phyloP scores from a whole-genome alignment of 2,888 invertebrate genomes.

The Chalcosyrphus nemorum region DNA sequence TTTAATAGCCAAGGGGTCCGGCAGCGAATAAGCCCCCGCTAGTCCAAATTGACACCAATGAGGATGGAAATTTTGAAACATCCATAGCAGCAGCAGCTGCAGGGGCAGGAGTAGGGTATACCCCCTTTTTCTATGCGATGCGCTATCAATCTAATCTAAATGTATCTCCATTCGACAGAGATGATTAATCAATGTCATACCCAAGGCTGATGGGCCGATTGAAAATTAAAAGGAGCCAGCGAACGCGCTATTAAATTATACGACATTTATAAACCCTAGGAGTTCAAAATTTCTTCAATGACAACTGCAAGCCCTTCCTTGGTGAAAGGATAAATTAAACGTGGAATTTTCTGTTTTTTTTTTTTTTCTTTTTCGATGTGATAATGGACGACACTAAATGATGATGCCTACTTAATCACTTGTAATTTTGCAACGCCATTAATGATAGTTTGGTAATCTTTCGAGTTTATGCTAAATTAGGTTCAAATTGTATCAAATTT shows the following conservation, averaged over 20 bases:
- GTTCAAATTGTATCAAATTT: slow-evolving; percentile 29
- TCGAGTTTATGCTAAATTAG: slow-evolving; percentile 57
- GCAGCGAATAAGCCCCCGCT: slow-evolving; percentile 38
- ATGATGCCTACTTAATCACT: slow-evolving; percentile 65
- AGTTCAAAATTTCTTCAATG: slow-evolving; percentile 36
- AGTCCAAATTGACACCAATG: slow-evolving; percentile 61
- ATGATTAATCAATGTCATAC: slow-evolving; percentile 72
- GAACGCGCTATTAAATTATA: slow-evolving; percentile 66
- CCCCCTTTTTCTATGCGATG: slow-evolving; percentile 20
- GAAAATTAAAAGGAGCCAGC: slow-evolving; percentile 70
- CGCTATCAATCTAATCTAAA: slow-evolving; percentile 57
- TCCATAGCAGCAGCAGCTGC: too few species aligned
- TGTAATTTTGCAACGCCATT: slow-evolving; percentile 48
- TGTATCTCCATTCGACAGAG: slow-evolving; percentile 52
- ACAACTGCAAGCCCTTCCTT: slow-evolving; percentile 37
- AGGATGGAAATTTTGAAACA: slow-evolving; percentile 26
- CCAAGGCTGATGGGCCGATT: slow-evolving; percentile 68
- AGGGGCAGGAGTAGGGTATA: neutral
- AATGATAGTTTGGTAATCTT: slow-evolving; percentile 63
- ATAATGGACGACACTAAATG: slow-evolving; percentile 56
- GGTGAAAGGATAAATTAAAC: slow-evolving; percentile 33
- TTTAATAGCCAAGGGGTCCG: slow-evolving; percentile 72
- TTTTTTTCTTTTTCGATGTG: slow-evolving; percentile 17
- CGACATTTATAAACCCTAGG: slow-evolving; percentile 62
- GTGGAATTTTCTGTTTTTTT: neutral